These are phyloP conservation scores for Bruchidius siliquastri DNA, from an alignment of 2,888 invertebrate species.

Conservation along the genomic window DNA sequence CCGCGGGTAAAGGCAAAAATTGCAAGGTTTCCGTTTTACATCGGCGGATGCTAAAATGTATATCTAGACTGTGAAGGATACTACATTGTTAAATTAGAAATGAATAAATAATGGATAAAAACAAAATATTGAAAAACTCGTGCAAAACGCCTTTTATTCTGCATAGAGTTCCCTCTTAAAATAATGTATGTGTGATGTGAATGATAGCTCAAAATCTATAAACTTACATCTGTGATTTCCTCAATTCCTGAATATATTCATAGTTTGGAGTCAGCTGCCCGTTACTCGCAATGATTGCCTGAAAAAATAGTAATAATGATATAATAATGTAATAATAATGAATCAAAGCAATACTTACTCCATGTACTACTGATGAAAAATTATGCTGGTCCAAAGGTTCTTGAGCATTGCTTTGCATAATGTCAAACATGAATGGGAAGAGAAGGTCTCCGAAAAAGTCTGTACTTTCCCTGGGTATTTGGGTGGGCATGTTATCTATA, in stretches of 20 bases:
- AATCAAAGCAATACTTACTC: conserved; percentile 49
- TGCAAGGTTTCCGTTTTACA: too few relatives aligned
- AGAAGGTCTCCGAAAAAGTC: conserved; percentile 96
- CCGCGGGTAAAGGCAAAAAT: too few relatives aligned
- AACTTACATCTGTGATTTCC: conserved; percentile 51
- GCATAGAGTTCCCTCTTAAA: too few relatives aligned
- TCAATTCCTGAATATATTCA: conserved; percentile 89
- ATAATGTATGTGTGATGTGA: too few relatives aligned
- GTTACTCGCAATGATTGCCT: conserved; percentile 97
- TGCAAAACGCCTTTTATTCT: too few relatives aligned
- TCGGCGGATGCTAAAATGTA: too few relatives aligned
- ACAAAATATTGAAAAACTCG: too few relatives aligned
- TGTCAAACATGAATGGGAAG: conserved; percentile 82
- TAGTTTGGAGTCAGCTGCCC: conserved; percentile 87
- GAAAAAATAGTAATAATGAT: too few relatives aligned
- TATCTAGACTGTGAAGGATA: too few relatives aligned
- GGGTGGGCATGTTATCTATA: conserved; percentile 99
- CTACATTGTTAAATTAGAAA: too few relatives aligned
- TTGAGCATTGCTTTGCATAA: conserved; percentile 75
- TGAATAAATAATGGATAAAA: too few relatives aligned
- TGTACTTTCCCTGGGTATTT: conserved; percentile 93
- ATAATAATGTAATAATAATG: not conserved
- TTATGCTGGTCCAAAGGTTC: conserved; percentile 72
- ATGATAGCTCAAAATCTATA: conserved; percentile 29
- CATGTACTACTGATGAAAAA: conserved; percentile 67